Evolutionary conservation across 2,888 invertebrate species (phyloP).

Genomic region (Quadriops clusia): DNA sequence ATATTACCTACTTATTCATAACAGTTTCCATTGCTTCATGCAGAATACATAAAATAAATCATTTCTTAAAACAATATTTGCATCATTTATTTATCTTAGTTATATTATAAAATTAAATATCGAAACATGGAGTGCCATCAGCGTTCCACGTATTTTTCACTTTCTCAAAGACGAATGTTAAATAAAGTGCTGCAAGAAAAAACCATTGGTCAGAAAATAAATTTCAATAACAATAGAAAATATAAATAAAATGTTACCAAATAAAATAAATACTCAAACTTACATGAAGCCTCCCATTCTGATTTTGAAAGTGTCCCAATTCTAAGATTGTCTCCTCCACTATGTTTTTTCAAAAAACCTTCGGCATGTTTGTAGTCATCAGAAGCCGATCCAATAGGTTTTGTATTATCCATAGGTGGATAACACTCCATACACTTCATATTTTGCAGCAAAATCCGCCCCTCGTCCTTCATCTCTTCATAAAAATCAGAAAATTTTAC

Average conservation of each 20-base stretch:
- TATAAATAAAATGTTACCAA: constrained; percentile 9
- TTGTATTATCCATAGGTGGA: constrained; percentile 46
- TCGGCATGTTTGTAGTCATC: constrained; percentile 66
- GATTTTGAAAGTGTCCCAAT: constrained; percentile 76
- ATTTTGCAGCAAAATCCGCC: constrained; percentile 51
- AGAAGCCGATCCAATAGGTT: constrained; percentile 46
- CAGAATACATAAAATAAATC: not conserved
- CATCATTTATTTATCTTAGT: constrained; percentile 2
- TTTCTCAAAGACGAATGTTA: constrained; percentile 76
- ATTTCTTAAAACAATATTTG: constrained; percentile 3
- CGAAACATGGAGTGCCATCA: constrained; percentile 51
- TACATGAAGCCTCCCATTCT: constrained; percentile 91
- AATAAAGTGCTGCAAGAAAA: constrained; percentile 59
- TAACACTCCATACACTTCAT: constrained; percentile 77
- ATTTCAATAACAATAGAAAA: constrained; percentile 8
- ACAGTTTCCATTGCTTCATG: too few relatives aligned
- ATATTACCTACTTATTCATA: too few relatives aligned
- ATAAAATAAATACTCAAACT: constrained; percentile 34
- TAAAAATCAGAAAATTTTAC: constrained; percentile 73
- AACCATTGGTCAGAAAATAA: constrained; percentile 14
- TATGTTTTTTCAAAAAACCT: constrained; percentile 39
- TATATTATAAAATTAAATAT: constrained; percentile 22
- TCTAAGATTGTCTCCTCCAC: constrained; percentile 31
- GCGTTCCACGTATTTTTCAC: constrained; percentile 52
- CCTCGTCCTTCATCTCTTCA: constrained; percentile 47